These are phyloP conservation scores for Thereva unica DNA, from an alignment of 2,888 invertebrate species.

Conservation along the genomic window DNA sequence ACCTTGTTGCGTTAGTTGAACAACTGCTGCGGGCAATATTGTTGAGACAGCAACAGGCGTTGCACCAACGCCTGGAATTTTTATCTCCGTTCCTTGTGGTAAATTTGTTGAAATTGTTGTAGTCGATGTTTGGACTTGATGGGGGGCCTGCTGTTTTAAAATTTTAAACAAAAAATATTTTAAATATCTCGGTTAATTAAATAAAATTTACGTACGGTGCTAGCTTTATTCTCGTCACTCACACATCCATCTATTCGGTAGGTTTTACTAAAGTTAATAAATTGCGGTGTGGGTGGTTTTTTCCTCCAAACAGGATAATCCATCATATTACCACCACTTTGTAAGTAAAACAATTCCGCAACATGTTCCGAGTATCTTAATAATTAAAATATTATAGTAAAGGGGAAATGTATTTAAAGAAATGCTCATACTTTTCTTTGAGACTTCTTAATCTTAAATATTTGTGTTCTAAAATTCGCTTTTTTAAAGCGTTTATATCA, in stretches of 20 bases:
- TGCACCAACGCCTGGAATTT: slow-evolving; percentile 63
- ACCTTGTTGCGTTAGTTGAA: slow-evolving; percentile 67
- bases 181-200: not conserved
- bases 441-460: slow-evolving; percentile 70
- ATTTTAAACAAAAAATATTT: not conserved
- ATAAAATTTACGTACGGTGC: slow-evolving; percentile 9
- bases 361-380: slow-evolving; percentile 73
- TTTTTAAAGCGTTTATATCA: slow-evolving; percentile 63
- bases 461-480: slow-evolving; percentile 73
- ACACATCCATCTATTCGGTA: slow-evolving; percentile 67
- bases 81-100: slow-evolving; percentile 63
- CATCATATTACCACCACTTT: slow-evolving; percentile 85
- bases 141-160: not conserved
- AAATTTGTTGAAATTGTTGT: slow-evolving; percentile 37
- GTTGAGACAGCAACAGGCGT: slow-evolving; percentile 67
- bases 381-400: slow-evolving; percentile 12
- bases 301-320: slow-evolving; percentile 86
- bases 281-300: slow-evolving; percentile 74
- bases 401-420: not conserved
- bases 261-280: slow-evolving; percentile 75
- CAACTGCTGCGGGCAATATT: slow-evolving; percentile 65
- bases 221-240: slow-evolving; percentile 43
- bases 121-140: not conserved
- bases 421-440: slow-evolving; percentile 63
- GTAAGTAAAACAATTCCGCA: slow-evolving; percentile 84